Base-by-base conservation (phyloP, 1,140 invertebrate genomes). In the Hylaeus volcanicus region DNA sequence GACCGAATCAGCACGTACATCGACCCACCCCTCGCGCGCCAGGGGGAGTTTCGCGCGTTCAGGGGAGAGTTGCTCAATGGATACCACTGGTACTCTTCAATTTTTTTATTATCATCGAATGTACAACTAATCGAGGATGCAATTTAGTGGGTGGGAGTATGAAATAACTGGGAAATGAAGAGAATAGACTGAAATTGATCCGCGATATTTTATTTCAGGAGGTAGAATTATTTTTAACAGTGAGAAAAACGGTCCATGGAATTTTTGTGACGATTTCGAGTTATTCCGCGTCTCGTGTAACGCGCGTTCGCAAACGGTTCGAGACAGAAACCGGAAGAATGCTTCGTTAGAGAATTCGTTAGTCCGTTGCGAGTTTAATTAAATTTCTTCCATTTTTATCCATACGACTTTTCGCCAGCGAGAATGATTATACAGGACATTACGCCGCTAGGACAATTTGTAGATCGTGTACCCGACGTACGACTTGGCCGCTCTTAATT, bases 401-500 rank as follows among this genome's bases (percentile, higher is more conserved):
- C 5, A 37, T 1, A 43, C 60, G 45, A 66, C 64, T 55, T 68
- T 48, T 48, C 74, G 63, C 9, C n/a, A 48, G 41, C 41, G 3
- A 37, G 41, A 48, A 61, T 48, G 74, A 37, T 68, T 76, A 39
- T 70, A 41, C 43, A n/a, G 4, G 15, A 61, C 37, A 48, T 43
- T 61, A n/a, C 73, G 5, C 6, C 48, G 41, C 74, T 41, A 56
- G 15, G 60, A 70, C 74, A 77, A 77, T 77, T 77, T 77, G 61
- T 53, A 58, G 15, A n/a, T 55, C 14, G 73, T 53, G 51, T 64
- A 26, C 64, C 14, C 37, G 56, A 61, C 66, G 26, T 15, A 43
- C 41, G 65, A 61, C 51, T 53, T 51, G 58, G n/a, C 48, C 66
- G 74, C 55, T 70, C 55, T 70, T 77, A 77, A 77, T 77, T 77